Evolutionary conservation across 2,113 vertebrate genomes (phyloP), one percentile per base, ranked within the genome.

Genomic region (Burhinus oedicnemus): DNA sequence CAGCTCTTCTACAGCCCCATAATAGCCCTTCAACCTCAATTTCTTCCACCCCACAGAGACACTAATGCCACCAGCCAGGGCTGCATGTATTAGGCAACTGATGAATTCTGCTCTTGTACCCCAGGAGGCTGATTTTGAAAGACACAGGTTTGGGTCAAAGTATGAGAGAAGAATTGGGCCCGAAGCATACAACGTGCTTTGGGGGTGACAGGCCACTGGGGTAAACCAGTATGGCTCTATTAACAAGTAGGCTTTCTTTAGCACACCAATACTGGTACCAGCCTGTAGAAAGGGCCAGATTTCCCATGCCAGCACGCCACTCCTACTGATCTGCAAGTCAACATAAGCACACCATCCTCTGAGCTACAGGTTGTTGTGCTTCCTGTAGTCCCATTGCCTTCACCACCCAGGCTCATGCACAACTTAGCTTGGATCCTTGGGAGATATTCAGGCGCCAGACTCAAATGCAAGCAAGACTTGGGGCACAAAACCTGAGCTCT

Each of bases 331-430:
- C 69, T 52, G 32, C 45, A 68, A 57, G 51, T 14, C 1, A 0
- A 57, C 36, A 38, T 17, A 55, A 51, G 14, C 11, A n/a, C 34
- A 60, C 7, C 22, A 58, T 4, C 36, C n/a, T 49, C 57, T 14
- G 25, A 81, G 60, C 23, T 32, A 45, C 60, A 70, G 34, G 55
- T 7, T 12, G 17, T 13, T 51, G 20, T 34, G 20, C 27, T 44
- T 60, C 69, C n/a, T 8, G 0, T 3, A 51, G 45, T 16, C 18
- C 58, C 27, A n/a, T 4, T 0, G 1, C 49, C 40, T 74, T 55
- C 22, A 36, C 26, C 8, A 44, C 68, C 40, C 57, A 45, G 36
- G 21, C 62, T 75, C 45, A 61, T 0, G 2, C 32, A 75, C 49
- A 84, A 32, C 30, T 40, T 40, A 64, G n/a, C 40, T 4, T 25